Evolutionary conservation across 1,140 invertebrate genomes (phyloP), one percentile per base, ranked within the genome.

Genomic region (Drosophila equinoxialis): DNA sequence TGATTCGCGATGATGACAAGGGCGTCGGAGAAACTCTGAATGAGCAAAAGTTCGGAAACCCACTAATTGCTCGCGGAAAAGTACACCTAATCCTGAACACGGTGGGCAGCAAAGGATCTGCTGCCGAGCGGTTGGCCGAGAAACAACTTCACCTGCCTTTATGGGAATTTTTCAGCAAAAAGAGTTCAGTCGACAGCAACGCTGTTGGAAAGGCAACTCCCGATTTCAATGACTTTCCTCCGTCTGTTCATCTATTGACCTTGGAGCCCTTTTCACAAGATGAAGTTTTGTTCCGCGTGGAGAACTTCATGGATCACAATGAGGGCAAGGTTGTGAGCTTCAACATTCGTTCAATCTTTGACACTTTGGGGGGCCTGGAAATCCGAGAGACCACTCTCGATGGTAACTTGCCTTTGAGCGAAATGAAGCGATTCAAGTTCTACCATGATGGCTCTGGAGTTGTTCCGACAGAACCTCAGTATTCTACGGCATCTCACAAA

Each of bases 11-110:
- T 90, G 98, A 99, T 92, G 95, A 95, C 2, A 97, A 98, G 78
- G 98, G 98, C 8, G 98, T 99, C 0, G 96, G 94, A 0, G 98
- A 99, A 93, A 94, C 98, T 0, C 92, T 99, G 1, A 97, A 99
- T 90, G 98, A 99, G 93, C 94, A 94, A 1, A 97, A 95, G 0
- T 95, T 93, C 76, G 94, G 95, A 1, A 89, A 93, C 76, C 97
- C 98, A 1, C 92, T 99, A 2, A 95, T 99, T 4, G 95, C 95
- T 0, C 94, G 95, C 78, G 98, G 98, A 41, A 95, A 93, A 23
- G 96, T 97, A 92, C 94, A 95, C 70, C 41, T 91, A 1, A 68
- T 96, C 0, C 74, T 95, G 8, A 92, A 93, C 39, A 4, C 45
- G 10, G 45, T 51, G 45, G 45, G 94, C 94, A 2, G 70, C 39